Percentiles rank a stretch among this genome's conserved stretches.
phyloP scores from a whole-genome alignment of 2,113 vertebrate species.

The Calyptomena viridis region DNA sequence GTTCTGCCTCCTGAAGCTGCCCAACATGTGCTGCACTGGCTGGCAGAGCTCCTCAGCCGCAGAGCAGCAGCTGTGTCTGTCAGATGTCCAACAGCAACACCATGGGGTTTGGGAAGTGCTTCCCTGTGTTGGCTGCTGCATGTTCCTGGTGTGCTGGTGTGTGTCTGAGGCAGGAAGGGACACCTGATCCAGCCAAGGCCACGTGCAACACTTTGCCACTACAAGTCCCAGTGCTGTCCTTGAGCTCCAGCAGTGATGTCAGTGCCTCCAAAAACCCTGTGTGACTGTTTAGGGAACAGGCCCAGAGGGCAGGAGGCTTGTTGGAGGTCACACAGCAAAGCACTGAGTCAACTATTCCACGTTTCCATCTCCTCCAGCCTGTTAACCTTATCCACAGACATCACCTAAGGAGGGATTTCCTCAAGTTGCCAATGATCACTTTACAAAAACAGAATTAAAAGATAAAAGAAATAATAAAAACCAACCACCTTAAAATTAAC shows the following conservation, averaged over 20 bases:
- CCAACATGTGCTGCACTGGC: neutral
- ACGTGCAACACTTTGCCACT: neutral
- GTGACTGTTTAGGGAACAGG: neutral
- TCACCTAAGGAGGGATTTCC: neutral
- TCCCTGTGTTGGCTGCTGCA: neutral
- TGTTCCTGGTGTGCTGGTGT: accelerated
- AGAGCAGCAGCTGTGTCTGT: neutral
- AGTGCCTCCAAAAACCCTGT: neutral
- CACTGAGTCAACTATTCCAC: neutral
- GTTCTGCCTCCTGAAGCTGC: neutral
- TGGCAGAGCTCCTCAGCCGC: neutral
- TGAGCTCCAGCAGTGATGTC: neutral
- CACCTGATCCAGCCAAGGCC: neutral
- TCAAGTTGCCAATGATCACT: accelerated
- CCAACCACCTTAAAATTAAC: neutral
- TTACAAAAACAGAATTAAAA: neutral
- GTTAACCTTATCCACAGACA: neutral
- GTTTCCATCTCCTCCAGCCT: neutral
- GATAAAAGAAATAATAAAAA: too few relatives aligned
- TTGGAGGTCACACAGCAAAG: neutral
- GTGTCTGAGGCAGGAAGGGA: neutral
- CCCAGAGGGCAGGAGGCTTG: neutral
- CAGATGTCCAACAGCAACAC: neutral
- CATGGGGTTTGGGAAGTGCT: neutral
- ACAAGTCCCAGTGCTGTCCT: neutral